phyloP scores from a whole-genome alignment of 2,888 invertebrate species.

The Clusia tigrina region DNA sequence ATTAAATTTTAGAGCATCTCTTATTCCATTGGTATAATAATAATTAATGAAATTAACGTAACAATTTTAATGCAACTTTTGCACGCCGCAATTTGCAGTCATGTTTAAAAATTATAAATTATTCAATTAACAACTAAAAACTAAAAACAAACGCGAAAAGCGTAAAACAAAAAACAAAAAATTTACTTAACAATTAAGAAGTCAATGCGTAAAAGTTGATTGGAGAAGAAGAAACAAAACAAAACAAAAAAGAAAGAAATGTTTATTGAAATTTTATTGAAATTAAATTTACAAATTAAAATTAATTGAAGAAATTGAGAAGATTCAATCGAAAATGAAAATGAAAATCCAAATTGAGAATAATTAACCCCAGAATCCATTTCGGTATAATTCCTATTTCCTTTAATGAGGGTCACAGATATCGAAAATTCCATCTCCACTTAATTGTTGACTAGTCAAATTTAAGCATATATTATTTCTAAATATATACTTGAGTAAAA shows the following conservation, averaged over 20 bases:
- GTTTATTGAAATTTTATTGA: neutral
- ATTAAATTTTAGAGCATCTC: no score
- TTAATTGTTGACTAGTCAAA: constrained; percentile 10
- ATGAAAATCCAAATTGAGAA: constrained; percentile 13
- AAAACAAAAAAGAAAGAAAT: constrained; percentile 5
- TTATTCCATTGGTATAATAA: neutral
- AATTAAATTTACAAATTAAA: neutral
- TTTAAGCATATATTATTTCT: constrained; percentile 1
- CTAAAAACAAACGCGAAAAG: neutral
- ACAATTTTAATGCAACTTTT: no score
- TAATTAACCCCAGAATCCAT: no score
- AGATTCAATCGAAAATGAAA: constrained; percentile 9
- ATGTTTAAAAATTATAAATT: no score
- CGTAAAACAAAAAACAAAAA: neutral
- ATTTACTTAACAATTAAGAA: no score
- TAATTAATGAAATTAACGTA: neutral
- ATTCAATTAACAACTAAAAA: no score
- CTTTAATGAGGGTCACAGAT: constrained; percentile 32
- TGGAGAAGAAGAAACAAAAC: neutral
- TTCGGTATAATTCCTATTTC: constrained; percentile 18
- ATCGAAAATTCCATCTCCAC: constrained; percentile 34
- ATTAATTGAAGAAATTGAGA: constrained; percentile 8
- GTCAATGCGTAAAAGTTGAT: neutral
- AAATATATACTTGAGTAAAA: no score
- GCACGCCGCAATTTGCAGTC: no score